These are phyloP conservation scores for Metacarcinus magister DNA, from an alignment of 2,888 invertebrate genomes.

Conservation along the genomic window DNA sequence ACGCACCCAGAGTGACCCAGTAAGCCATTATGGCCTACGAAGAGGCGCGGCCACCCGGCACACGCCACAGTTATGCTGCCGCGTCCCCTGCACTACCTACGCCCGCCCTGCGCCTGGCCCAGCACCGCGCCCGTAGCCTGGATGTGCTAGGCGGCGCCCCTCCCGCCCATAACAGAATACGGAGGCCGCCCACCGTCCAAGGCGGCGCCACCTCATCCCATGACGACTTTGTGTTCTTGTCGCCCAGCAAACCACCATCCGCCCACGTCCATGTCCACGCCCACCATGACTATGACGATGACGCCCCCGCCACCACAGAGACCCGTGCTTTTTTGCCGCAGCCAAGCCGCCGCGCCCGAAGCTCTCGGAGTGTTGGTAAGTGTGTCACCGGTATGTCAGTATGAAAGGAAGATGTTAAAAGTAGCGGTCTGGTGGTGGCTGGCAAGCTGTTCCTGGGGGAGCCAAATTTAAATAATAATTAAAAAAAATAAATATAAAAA, in stretches of 20 bases:
- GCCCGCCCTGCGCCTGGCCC: not conserved
- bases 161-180: not conserved
- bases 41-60: not conserved
- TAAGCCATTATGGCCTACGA: not conserved
- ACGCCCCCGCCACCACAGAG: not conserved
- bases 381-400: not conserved
- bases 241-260: conserved; percentile 65
- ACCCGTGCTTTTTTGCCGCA: not conserved
- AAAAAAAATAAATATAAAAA: too few relatives aligned
- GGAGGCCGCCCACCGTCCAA: not conserved
- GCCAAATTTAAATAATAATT: too few relatives aligned
- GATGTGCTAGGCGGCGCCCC: not conserved
- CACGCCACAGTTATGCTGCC: not conserved
- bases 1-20: not conserved
- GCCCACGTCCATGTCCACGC: not conserved
- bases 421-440: too few relatives aligned
- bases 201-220: conserved; percentile 57
- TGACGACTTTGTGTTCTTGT: conserved; percentile 74
- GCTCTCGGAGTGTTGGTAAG: not conserved
- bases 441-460: too few relatives aligned
- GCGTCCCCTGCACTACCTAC: not conserved
- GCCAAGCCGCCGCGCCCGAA: not conserved
- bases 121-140: not conserved
- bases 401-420: too few relatives aligned
- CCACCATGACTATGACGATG: conserved; percentile 29